phyloP scores from a whole-genome alignment of 1,140 invertebrate genomes.

The Glossosoma conforme region DNA sequence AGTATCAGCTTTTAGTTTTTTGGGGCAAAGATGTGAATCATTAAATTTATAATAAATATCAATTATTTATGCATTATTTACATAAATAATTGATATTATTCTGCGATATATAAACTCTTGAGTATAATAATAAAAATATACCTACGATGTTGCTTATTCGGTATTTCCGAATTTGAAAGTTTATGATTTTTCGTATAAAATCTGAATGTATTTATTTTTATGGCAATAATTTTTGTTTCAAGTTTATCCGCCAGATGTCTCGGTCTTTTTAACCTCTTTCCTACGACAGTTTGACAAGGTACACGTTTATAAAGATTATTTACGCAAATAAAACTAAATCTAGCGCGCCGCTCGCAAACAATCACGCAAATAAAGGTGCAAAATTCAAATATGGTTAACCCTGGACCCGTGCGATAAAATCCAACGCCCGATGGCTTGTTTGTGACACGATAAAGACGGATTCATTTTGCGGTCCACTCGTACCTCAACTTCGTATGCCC shows the following conservation, averaged over 20 bases:
- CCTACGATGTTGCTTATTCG: too few relatives aligned
- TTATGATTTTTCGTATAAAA: too few relatives aligned
- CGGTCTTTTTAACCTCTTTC: constrained; percentile 18
- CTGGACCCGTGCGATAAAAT: not conserved
- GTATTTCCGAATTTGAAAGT: too few relatives aligned
- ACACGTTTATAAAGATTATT: constrained; percentile 16
- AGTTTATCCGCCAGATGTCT: constrained; percentile 13
- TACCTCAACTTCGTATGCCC: not conserved
- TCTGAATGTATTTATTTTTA: constrained; percentile 2
- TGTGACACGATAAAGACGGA: constrained; percentile 10
- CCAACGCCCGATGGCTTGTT: constrained; percentile 8
- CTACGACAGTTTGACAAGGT: constrained; percentile 22
- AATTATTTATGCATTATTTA: too few relatives aligned
- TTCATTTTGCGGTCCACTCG: not conserved
- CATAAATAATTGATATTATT: too few relatives aligned
- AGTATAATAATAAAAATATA: too few relatives aligned
- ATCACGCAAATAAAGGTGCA: constrained; percentile 13
- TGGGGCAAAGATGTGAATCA: too few relatives aligned
- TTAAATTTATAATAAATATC: too few relatives aligned
- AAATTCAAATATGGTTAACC: constrained; percentile 1
- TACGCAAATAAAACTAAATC: constrained; percentile 2
- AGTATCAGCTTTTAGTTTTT: too few relatives aligned
- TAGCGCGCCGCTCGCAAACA: not conserved
- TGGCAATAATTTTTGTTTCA: constrained; percentile 10
- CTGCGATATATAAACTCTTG: too few relatives aligned